Evolutionary conservation across 64 coral and sea anemone genomes (phyloP).

Genomic region (Hydrozoanthus tunicans): DNA sequence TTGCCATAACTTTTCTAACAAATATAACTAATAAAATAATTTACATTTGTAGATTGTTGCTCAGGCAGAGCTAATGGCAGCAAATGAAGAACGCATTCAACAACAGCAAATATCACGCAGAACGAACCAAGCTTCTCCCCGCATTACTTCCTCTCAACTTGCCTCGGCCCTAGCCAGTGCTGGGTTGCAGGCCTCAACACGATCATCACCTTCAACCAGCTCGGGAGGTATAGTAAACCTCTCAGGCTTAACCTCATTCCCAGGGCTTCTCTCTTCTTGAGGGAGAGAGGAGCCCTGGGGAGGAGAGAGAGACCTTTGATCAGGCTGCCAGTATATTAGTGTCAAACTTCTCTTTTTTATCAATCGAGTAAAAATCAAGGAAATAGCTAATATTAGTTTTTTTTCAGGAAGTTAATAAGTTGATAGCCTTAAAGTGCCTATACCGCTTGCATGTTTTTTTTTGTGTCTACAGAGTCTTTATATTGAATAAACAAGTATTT

Average conservation of each 20-base stretch:
- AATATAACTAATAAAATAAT: not conserved
- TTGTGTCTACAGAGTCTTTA: no score
- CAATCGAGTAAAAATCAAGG: no score
- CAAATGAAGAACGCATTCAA: slow-evolving; percentile 85
- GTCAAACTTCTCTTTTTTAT: no score
- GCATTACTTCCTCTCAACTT: slow-evolving; percentile 78
- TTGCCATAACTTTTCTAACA: not conserved
- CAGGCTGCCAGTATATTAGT: no score
- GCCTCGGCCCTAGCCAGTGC: slow-evolving; percentile 84
- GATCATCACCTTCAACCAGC: slow-evolving; percentile 1
- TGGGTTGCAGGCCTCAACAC: slow-evolving; percentile 51
- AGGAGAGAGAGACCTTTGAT: no score
- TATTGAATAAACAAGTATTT: no score
- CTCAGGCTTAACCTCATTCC: not conserved
- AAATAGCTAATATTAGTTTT: no score
- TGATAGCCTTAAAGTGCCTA: no score
- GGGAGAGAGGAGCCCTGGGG: no score
- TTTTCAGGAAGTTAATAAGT: no score
- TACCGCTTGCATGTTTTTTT: no score
- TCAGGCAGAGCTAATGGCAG: slow-evolving; percentile 86
- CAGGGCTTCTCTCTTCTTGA: no score
- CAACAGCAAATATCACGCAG: slow-evolving; percentile 43
- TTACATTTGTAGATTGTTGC: slow-evolving; percentile 64
- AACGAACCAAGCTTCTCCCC: not conserved
- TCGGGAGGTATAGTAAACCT: slow-evolving; percentile 43